Evolutionary conservation across 2,888 invertebrate genomes (phyloP), one percentile per base, ranked within the genome.

Genomic region (Leptopilina myrica): DNA sequence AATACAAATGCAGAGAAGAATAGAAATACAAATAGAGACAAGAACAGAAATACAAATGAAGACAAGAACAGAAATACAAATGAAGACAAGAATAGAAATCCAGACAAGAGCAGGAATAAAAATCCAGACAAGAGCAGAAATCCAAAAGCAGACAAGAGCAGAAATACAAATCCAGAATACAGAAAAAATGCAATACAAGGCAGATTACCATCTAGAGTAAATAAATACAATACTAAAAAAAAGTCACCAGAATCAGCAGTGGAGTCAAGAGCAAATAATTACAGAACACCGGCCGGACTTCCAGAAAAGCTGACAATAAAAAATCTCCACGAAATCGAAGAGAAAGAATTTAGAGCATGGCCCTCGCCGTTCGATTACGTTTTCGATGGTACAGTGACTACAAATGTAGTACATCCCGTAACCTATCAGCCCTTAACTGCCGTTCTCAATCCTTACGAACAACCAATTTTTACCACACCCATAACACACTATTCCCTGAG

Each of bases 291-390:
- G 53, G 64, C 82, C n/a, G 81, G 83, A 43, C 53, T 83, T 9
- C 82, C 87, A 14, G 80, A 84, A 56, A 85, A 81, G 33, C 59
- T 84, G 15, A 73, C 80, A 14, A 77, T 84, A 9, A 85, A 78
- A 43, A 86, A 81, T n/a, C 85, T 89, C 5, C 85, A 87, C 77
- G 87, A 87, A 49, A 85, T 87, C 9, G 87, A 89, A 69, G 88
- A 89, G 66, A 66, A 76, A 73, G 86, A 86, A 53, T 12, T 86
- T 11, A 85, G 84, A 66, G 78, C 85, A 6, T 90, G 90, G 86
- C 90, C 90, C 0, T 85, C 89, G 14, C 88, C 90, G 0, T 90
- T 90, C 65, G 90, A 91, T 65, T 87, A 87, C 11, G 83, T 85
- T 1, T 86, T 86, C 12, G 91, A 89, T 26, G 84, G 87, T 12